phyloP scores from a whole-genome alignment of 1,140 invertebrate species.

The Cydia pomonella region DNA sequence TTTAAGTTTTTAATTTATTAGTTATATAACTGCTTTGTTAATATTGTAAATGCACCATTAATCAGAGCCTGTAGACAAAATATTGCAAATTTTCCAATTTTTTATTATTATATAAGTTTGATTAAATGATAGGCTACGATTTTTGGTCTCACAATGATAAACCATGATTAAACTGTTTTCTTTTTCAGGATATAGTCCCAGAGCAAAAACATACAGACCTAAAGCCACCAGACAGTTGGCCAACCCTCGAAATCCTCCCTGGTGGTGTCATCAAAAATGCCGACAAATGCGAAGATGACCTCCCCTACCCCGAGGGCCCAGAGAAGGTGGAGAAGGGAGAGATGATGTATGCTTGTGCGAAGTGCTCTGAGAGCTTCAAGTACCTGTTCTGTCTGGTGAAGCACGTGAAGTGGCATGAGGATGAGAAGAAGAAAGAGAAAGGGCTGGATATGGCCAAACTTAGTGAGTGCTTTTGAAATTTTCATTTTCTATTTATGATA shows the following conservation, averaged over 20 bases:
- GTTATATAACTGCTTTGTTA: too few species aligned
- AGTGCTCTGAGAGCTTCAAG: slow-evolving; percentile 66
- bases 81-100: too few species aligned
- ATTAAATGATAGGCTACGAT: too few species aligned
- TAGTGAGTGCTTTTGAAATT: slow-evolving; percentile 47
- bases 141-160: too few species aligned
- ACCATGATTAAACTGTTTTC: background rate
- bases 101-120: too few species aligned
- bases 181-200: slow-evolving; percentile 13
- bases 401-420: slow-evolving; percentile 66
- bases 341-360: slow-evolving; percentile 69
- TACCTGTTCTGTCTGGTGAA: slow-evolving; percentile 60
- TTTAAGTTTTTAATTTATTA: too few species aligned
- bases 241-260: slow-evolving; percentile 65
- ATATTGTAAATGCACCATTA: too few species aligned
- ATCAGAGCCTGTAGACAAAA: too few species aligned
- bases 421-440: slow-evolving; percentile 48
- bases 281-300: slow-evolving; percentile 49
- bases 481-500: background rate
- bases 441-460: slow-evolving; percentile 38
- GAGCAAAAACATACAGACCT: slow-evolving; percentile 35
- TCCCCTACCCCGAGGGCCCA: slow-evolving; percentile 34
- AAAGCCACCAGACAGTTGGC: slow-evolving; percentile 56
- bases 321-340: slow-evolving; percentile 38
- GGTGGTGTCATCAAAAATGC: slow-evolving; percentile 65